Percentiles rank a stretch among this genome's conserved stretches.
Evolutionary conservation across 2,888 invertebrate genomes (phyloP).

Genomic region (Cheilosia pagana): DNA sequence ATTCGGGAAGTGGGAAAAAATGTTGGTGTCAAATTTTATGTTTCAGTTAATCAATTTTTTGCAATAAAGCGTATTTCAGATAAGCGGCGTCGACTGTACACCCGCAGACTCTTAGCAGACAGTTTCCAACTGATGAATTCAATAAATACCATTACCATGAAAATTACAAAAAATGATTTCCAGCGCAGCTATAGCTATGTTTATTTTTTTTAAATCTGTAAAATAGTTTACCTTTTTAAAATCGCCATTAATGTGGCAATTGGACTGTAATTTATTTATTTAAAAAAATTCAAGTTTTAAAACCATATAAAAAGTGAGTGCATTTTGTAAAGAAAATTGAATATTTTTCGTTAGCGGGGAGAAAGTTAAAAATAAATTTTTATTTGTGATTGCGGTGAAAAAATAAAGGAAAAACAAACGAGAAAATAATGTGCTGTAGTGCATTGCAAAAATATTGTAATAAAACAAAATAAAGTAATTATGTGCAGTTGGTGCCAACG

Average conservation of each 20-base stretch:
- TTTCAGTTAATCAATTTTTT: too few species aligned
- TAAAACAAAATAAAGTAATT: constrained; percentile 34
- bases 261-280: constrained; percentile 87
- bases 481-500: constrained; percentile 45
- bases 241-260: constrained; percentile 98
- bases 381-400: constrained; percentile 61
- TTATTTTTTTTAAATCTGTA: constrained; percentile 61
- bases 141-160: constrained; percentile 65
- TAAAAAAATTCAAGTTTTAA: constrained; percentile 76
- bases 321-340: constrained; percentile 16
- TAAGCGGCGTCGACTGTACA: too few species aligned
- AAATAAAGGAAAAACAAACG: constrained; percentile 79
- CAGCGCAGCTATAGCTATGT: constrained; percentile 59
- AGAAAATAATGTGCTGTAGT: constrained; percentile 80
- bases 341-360: constrained; percentile 36
- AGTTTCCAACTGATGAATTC: constrained; percentile 2
- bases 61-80: too few species aligned
- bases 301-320: constrained; percentile 9
- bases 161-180: constrained; percentile 63
- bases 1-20: too few species aligned
- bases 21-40: too few species aligned
- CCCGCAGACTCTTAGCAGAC: too few species aligned
- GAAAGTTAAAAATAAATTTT: constrained; percentile 31
- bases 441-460: constrained; percentile 71
- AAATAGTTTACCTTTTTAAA: constrained; percentile 93